These are phyloP conservation scores for Stercorarius parasiticus DNA, from an alignment of 2,113 vertebrate species.

Conservation along the genomic window DNA sequence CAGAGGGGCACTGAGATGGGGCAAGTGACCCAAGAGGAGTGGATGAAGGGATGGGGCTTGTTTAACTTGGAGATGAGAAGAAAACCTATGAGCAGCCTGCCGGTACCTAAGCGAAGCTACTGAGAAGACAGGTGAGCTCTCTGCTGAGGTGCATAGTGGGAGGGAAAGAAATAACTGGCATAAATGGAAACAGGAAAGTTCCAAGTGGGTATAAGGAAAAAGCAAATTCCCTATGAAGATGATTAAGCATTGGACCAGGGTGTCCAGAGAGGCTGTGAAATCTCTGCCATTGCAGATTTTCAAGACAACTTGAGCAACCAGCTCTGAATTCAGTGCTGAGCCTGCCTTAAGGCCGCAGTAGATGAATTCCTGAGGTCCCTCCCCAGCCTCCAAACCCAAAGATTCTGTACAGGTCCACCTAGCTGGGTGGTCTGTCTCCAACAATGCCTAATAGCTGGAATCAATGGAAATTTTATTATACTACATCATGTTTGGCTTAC, in stretches of 20 bases:
- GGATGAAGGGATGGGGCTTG: background rate
- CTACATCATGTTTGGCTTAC: background rate
- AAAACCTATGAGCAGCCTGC: background rate
- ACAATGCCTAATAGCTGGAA: background rate
- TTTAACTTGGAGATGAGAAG: background rate
- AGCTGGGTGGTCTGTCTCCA: background rate
- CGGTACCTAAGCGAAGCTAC: background rate
- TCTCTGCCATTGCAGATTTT: background rate
- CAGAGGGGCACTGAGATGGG: background rate
- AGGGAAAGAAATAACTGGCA: background rate
- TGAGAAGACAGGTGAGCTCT: background rate
- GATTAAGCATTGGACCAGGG: background rate
- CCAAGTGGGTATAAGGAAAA: background rate
- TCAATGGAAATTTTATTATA: background rate
- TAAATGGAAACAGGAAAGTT: background rate
- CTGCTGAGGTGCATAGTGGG: background rate
- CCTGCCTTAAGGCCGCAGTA: background rate
- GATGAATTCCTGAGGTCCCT: background rate
- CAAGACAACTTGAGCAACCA: background rate
- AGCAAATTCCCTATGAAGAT: background rate
- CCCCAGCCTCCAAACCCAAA: background rate
- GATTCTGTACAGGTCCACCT: background rate
- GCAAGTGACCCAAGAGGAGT: background rate
- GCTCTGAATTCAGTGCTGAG: background rate
- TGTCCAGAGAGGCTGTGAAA: background rate